phyloP scores from a whole-genome alignment of 2,888 invertebrate species.

The Diarsia dahlii region DNA sequence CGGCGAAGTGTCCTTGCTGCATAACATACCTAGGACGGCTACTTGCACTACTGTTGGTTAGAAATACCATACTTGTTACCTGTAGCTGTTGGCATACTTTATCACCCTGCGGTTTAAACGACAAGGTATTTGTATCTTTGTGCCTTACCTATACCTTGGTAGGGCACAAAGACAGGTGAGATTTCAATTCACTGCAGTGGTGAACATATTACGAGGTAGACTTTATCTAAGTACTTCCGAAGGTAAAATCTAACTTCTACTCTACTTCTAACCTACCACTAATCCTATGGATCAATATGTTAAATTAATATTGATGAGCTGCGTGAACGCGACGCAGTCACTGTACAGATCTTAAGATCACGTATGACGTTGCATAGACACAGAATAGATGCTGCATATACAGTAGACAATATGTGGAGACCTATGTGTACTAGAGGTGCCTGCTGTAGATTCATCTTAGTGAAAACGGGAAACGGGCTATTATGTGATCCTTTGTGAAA shows the following conservation, averaged over 20 bases:
- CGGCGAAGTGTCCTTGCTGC: conserved; percentile 92
- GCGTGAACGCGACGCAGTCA: not conserved
- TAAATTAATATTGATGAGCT: not conserved
- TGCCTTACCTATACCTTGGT: not conserved
- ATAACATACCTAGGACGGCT: conserved; percentile 91
- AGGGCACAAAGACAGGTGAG: too few species aligned
- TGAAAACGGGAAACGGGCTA: too few species aligned
- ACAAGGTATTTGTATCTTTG: not conserved
- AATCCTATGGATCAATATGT: not conserved
- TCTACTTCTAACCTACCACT: not conserved
- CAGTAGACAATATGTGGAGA: too few species aligned
- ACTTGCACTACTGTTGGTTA: conserved; percentile 91
- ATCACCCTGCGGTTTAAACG: not conserved
- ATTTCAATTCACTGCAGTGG: not conserved
- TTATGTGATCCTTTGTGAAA: too few species aligned
- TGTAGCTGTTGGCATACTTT: not conserved
- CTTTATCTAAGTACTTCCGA: not conserved
- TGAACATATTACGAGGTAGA: not conserved
- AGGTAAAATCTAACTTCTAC: not conserved
- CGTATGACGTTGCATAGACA: too few species aligned
- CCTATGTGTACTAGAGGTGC: too few species aligned
- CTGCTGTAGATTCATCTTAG: too few species aligned
- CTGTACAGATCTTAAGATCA: too few species aligned
- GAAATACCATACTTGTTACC: conserved; percentile 39
- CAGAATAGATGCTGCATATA: too few species aligned